Evolutionary conservation across 2,797 vertebrate species (phyloP), one percentile per base, ranked within the genome.

Genomic region (Hipposideros larvatus): DNA sequence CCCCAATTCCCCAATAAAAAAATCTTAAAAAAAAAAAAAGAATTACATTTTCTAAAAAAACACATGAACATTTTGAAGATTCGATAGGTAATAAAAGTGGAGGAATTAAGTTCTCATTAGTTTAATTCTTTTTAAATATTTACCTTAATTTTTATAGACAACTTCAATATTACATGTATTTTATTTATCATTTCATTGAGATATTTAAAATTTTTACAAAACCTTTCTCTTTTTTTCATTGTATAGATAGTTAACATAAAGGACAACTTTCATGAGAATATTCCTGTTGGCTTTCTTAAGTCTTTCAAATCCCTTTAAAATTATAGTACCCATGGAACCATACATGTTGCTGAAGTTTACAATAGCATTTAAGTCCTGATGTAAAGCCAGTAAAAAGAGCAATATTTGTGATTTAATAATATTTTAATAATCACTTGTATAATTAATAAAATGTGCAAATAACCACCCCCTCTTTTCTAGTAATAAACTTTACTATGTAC

Each of bases 391-490:
- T 94, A 83, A 89, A 95, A 57, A 70, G 66, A 96, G n/a, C 63
- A 95, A 43, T 37, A 41, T 53, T 48, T 91, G 37, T 77, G 22
- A 87, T 90, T 73, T 90, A 87, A 80, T 95, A 94, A 84, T 86
- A 68, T 43, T 88, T 68, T 95, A 87, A 92, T 87, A 92, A 84
- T 80, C 89, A 94, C 70, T 68, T 84, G 9, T 74, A 82, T 63
- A 84, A 93, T 97, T 31, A 97, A 84, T 63, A 94, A 90, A 94
- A 93, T 96, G n/a, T 75, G 55, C 34, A 94, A 95, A 75, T 68
- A 92, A 74, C 24, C 5, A 51, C 14, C 48, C 2, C 1, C 0
- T 0, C 61, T n/a, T 96, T 95, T 83, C 34, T 24, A 90, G 21
- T 0, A 79, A 41, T 82, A 78, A 97, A 66, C 18, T 79, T 31